phyloP scores from a whole-genome alignment of 2,888 invertebrate genomes.

The Halictus ligatus region DNA sequence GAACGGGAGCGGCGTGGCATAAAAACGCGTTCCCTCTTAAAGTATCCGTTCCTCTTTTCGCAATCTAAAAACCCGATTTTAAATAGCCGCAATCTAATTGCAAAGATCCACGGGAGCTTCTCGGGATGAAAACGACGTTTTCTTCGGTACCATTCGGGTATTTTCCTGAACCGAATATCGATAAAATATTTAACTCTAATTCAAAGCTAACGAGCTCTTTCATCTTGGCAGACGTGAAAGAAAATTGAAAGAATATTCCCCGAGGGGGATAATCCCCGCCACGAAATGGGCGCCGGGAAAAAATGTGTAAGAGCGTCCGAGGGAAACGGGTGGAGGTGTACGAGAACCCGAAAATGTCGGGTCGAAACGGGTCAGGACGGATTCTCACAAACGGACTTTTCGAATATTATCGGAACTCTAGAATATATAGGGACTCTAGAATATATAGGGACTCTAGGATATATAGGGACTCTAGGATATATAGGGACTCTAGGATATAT shows the following conservation, averaged over 20 bases:
- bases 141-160: neutral
- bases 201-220: constrained; percentile 1
- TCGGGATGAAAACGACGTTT: neutral
- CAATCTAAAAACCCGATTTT: neutral
- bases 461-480: too few relatives aligned
- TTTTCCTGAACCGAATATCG: neutral
- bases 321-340: neutral
- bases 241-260: constrained; percentile 3
- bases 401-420: too few relatives aligned
- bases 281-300: constrained; percentile 20
- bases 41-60: neutral
- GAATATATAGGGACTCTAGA: too few relatives aligned
- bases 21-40: neutral
- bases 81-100: constrained; percentile 6
- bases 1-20: neutral
- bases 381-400: too few relatives aligned
- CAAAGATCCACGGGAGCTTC: neutral
- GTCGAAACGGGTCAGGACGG: too few relatives aligned
- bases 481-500: too few relatives aligned
- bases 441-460: too few relatives aligned
- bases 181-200: constrained; percentile 1
- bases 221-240: neutral
- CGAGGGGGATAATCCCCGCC: constrained; percentile 11
- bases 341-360: neutral
- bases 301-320: neutral